A percentile compares a stretch with the other conserved stretches of the same genome.
These are phyloP conservation scores for Neostethus bicornis DNA, from an alignment of 2,797 vertebrate species.

Conservation along the genomic window DNA sequence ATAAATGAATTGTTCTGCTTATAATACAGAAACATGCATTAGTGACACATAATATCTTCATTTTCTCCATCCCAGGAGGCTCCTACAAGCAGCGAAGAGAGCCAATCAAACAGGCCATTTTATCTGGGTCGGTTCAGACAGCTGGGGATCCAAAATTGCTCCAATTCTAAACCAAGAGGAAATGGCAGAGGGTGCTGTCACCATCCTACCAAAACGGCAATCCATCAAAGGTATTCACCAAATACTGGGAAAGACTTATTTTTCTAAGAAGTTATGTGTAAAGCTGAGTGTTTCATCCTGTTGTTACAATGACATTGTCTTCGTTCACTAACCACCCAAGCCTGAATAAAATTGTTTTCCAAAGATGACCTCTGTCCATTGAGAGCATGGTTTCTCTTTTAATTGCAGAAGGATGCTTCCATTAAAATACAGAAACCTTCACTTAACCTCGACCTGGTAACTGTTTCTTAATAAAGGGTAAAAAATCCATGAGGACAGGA, in stretches of 20 bases:
- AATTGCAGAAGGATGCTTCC: too few species aligned
- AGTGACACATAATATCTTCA: not conserved
- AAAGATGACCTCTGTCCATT: too few species aligned
- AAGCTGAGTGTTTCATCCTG: not conserved
- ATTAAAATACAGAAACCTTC: too few species aligned
- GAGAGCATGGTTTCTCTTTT: too few species aligned
- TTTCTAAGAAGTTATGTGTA: not conserved
- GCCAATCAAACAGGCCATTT: slow-evolving; percentile 95
- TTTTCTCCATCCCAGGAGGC: slow-evolving; percentile 76
- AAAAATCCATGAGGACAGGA: too few species aligned
- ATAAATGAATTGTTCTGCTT: slow-evolving; percentile 2
- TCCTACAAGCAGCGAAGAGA: slow-evolving; percentile 89
- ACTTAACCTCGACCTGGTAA: too few species aligned
- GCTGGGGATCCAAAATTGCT: slow-evolving; percentile 94
- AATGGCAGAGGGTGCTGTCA: slow-evolving; percentile 92
- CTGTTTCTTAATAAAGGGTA: too few species aligned
- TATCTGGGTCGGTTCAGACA: slow-evolving; percentile 97
- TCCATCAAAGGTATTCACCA: slow-evolving; percentile 87
- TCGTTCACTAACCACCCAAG: too few species aligned
- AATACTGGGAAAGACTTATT: not conserved
- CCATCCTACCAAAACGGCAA: slow-evolving; percentile 91
- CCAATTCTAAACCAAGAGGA: slow-evolving; percentile 92
- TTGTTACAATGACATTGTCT: too few species aligned
- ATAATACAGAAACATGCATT: slow-evolving; percentile 3
- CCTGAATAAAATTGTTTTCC: too few species aligned